Percentiles rank a stretch among this genome's conserved stretches.
Conservation (phyloP, 2,113 vertebrate genomes). For the Phaethornis superciliosus region DNA sequence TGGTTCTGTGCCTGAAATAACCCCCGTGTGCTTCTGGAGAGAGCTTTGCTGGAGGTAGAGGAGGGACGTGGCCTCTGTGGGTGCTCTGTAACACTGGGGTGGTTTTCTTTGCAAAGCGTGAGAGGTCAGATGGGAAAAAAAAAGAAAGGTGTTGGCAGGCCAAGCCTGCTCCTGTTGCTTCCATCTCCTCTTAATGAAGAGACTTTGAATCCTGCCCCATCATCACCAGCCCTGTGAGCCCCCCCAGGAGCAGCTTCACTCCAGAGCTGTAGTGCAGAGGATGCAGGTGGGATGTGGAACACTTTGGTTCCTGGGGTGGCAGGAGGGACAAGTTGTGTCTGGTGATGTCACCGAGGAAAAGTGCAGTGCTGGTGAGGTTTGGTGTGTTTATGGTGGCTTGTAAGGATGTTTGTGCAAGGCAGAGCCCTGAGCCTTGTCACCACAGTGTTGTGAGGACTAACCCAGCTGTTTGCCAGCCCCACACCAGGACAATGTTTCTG, state of each 20-base stretch:
- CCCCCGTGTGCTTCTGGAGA: not conserved
- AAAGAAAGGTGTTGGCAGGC: not conserved
- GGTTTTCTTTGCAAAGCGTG: not conserved
- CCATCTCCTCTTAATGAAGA: not conserved
- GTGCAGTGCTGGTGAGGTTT: not conserved
- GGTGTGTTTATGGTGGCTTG: rapidly evolving
- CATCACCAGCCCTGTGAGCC: not conserved
- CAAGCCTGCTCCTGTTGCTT: not conserved
- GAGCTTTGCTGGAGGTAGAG: not conserved
- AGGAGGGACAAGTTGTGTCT: not conserved
- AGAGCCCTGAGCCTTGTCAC: not conserved
- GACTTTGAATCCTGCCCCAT: not conserved
- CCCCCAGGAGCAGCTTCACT: rapidly evolving
- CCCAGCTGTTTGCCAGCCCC: not conserved
- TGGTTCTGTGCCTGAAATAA: not conserved
- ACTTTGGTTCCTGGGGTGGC: not conserved
- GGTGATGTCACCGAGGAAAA: not conserved
- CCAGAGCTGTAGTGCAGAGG: rapidly evolving
- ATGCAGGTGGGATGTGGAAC: not conserved
- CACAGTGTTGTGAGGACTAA: rapidly evolving
- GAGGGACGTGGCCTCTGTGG: not conserved
- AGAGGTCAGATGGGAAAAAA: not conserved
- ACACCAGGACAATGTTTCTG: rapidly evolving
- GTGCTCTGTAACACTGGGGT: not conserved
- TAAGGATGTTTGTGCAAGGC: not conserved